Percentiles rank a stretch among this genome's conserved stretches.
Evolutionary conservation across 2,113 vertebrate species (phyloP).

Genomic region (Azemiops feae): DNA sequence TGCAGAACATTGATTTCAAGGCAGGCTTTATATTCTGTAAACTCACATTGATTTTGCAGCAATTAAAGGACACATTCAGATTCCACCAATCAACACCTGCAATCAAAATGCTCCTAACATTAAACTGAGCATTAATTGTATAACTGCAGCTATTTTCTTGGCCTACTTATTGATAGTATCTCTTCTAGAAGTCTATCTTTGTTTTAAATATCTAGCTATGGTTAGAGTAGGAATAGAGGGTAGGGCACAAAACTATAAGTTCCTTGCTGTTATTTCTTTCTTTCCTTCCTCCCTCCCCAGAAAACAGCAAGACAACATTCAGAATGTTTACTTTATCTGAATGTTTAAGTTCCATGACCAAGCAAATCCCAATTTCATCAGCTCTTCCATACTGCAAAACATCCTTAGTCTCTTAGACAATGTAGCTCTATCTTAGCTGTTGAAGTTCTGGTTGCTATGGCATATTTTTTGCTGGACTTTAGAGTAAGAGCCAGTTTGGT

Average conservation of each 20-base stretch:
- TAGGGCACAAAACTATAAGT: background rate
- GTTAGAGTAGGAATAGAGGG: background rate
- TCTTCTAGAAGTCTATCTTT: background rate
- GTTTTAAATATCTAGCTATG: background rate
- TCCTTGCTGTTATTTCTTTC: background rate
- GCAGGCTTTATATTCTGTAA: background rate
- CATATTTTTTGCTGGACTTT: no score
- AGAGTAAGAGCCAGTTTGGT: background rate
- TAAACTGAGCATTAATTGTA: background rate
- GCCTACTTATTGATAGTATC: background rate
- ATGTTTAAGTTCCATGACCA: background rate
- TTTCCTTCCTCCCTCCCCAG: background rate
- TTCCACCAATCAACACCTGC: background rate
- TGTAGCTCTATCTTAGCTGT: background rate
- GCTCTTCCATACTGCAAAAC: background rate
- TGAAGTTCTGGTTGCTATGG: background rate
- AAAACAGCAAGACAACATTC: background rate
- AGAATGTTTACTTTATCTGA: background rate
- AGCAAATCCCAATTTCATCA: no score
- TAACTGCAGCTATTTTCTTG: background rate
- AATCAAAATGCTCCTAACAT: background rate
- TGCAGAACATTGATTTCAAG: background rate
- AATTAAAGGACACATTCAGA: conserved; percentile 4
- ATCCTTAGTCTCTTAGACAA: background rate
- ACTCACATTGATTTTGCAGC: conserved; percentile 3